Evolutionary conservation across 2,888 invertebrate species (phyloP), one percentile per base, ranked within the genome.

Genomic region (Habrosyne pyritoides): DNA sequence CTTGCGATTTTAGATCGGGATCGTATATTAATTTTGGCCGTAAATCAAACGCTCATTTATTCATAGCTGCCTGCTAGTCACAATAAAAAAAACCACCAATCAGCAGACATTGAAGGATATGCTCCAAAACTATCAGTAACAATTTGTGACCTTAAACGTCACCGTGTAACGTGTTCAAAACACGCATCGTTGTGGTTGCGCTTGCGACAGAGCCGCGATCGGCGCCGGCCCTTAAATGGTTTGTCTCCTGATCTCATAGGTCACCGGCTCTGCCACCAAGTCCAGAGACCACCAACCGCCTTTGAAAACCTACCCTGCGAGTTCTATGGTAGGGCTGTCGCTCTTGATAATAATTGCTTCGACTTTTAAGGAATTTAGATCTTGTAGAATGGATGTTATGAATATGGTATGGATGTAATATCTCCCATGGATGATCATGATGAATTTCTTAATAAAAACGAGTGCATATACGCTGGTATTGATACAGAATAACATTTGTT

Each of bases 201-300:
- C 71, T 84, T 86, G 72, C 86, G 71, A 78, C 79, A 84, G 67
- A 63, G 71, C 69, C 55, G 68, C 71, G 71, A 73, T 70, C 79
- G 89, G 89, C 91, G 90, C 85, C 89, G 78, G 79, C 63, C 89
- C 90, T 75, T 89, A 87, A 77, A 89, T 70, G 86, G 86, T 63
- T 56, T 69, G 83, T 73, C 83, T 83, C 82, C 83, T 83, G 86
- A 83, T 79, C 87, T 84, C 87, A 85, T 87, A 89, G 89, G 89
- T 89, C 89, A 89, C 81, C 72, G 66, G 79, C 66, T 60, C 76
- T 69, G 66, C 72, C 73, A 66, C 67, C 65, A 71, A 63, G 67
- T 77, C 69, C 57, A 50, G 50, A 28, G 61, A 59, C 57, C 54
- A 56, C 74, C 67, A 69, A 61, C 53, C 61, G 58, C 66, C 55